These are phyloP conservation scores for Sinocyclocheilus grahami DNA, from an alignment of 2,113 vertebrate genomes.

Conservation along the genomic window DNA sequence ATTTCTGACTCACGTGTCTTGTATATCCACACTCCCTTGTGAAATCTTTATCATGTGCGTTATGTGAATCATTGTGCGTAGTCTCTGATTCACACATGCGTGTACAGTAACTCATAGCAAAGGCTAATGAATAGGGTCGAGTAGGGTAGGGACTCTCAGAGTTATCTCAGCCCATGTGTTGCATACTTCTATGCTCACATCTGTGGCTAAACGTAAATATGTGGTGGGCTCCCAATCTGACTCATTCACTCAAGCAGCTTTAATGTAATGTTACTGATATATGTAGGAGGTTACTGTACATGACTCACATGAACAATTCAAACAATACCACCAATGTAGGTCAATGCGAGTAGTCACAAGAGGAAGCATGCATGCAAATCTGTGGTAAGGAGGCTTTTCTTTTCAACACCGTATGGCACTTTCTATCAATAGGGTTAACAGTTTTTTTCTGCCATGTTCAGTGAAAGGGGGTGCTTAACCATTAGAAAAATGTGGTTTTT, in stretches of 20 bases:
- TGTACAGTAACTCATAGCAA: background rate
- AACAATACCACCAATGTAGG: background rate
- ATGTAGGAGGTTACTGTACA: conserved; percentile 22
- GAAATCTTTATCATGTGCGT: conserved; percentile 22
- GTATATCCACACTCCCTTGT: conserved; percentile 11
- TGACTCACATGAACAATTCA: background rate
- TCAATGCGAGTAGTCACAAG: background rate
- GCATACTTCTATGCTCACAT: background rate
- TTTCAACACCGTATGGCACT: background rate
- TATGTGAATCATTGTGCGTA: conserved; percentile 15
- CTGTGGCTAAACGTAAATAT: conserved; percentile 13
- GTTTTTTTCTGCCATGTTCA: no score
- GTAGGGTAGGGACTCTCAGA: background rate
- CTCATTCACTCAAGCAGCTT: background rate
- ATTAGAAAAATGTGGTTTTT: background rate
- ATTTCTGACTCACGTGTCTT: conserved; percentile 25
- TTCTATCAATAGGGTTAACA: background rate
- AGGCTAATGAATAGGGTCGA: background rate
- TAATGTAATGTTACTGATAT: conserved; percentile 4
- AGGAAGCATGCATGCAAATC: background rate
- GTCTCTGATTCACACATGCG: conserved; percentile 17
- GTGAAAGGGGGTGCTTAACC: background rate
- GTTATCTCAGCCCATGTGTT: background rate
- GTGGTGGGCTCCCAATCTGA: background rate
- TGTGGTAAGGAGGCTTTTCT: background rate